Base-by-base conservation (phyloP, 2,797 vertebrate species). In the Capromys pilorides region DNA sequence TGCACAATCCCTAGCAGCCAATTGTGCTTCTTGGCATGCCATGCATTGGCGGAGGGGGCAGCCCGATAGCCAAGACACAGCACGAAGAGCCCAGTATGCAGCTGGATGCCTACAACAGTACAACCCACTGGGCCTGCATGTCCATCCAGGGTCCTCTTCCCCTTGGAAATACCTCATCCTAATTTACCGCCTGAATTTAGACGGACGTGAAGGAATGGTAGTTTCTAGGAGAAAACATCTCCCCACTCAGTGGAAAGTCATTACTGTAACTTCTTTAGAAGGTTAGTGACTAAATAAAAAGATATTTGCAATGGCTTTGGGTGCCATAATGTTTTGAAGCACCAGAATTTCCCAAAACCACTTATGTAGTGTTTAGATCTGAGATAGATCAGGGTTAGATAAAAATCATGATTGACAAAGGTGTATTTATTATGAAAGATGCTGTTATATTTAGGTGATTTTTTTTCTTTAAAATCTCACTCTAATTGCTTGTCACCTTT, bases 401-500 rank as follows among this genome's bases (percentile, higher is more conserved):
- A 67, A 90, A 90, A 95, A 41, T 66, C 77, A 51, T 80, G 92
- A 92, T 7, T 80, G 96, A 94, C 73, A 84, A 93, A 91, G 85
- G 91, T 90, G 41, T 86, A 64, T 93, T 96, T 92, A 95, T 95
- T 81, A 88, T 0, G 13, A 97, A 95, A 96, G 79, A 97, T 77
- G 85, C 62, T 82, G 89, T 92, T 97, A 95, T 95, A 96, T 94
- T 95, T 94, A 95, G 94, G 62, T 71, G 4, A 45, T 45, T 90
- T 86, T 81, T 87, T 92, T 64, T 36, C 39, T 62, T 94, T 73
- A 54, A 96, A 95, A 88, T 84, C n/a, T 94, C 64, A 95, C n/a
- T 91, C 62, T 85, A 94, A 95, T 95, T 96, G 93, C 87, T 94
- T 95, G 79, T 96, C 91, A 96, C 91, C 90, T 96, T 97, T 93